Evolutionary conservation across 2,888 invertebrate species (phyloP).

Genomic region (Leptinotarsa rubiginosa): DNA sequence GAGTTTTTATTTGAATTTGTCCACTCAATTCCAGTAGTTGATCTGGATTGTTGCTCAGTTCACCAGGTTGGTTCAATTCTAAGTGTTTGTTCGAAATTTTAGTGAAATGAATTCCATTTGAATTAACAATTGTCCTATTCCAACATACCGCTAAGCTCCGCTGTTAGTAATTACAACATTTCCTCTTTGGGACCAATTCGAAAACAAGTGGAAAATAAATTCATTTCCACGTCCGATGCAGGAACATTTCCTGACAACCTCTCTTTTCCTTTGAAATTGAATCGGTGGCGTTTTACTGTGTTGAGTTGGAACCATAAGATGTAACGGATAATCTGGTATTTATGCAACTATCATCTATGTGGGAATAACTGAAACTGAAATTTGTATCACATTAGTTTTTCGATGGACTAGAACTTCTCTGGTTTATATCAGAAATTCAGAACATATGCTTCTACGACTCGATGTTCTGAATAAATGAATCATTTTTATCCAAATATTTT

Average conservation of each 20-base stretch:
- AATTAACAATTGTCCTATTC: background rate
- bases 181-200: slow-evolving; percentile 10
- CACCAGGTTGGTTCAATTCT: background rate
- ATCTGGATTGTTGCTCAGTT: background rate
- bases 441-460: too few relatives aligned
- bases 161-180: slow-evolving; percentile 7
- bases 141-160: slow-evolving; percentile 15
- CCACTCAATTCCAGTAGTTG: background rate
- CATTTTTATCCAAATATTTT: too few relatives aligned
- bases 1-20: background rate
- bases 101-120: slow-evolving; percentile 10
- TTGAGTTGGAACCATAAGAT: background rate
- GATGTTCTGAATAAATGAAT: too few relatives aligned
- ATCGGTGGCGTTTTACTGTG: background rate
- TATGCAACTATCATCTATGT: too few relatives aligned
- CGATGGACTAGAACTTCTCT: too few relatives aligned
- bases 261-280: background rate
- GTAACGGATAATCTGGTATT: background rate
- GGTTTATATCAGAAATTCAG: too few relatives aligned
- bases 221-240: background rate
- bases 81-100: background rate
- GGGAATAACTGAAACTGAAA: too few relatives aligned
- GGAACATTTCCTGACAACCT: background rate
- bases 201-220: slow-evolving; percentile 11
- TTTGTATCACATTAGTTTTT: too few relatives aligned